Evolutionary conservation across 2,113 vertebrate species (phyloP).

Genomic region (Heterochromis multidens): DNA sequence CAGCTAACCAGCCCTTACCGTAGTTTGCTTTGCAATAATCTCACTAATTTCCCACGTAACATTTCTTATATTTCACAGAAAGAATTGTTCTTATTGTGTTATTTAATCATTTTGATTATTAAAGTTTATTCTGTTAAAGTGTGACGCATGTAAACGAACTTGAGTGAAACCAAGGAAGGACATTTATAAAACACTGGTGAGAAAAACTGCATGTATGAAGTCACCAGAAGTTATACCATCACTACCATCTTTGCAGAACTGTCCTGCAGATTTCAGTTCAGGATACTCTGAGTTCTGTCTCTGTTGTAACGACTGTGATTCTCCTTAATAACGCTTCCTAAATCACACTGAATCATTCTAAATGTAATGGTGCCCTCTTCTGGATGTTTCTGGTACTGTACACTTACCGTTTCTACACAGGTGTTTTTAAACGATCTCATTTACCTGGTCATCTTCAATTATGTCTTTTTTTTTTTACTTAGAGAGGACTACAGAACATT

Average conservation of each 20-base stretch:
- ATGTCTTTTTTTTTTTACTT: background rate
- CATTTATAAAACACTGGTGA: too few relatives aligned
- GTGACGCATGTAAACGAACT: too few relatives aligned
- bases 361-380: background rate
- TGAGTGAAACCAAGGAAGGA: too few relatives aligned
- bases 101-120: too few relatives aligned
- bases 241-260: background rate
- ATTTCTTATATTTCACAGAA: too few relatives aligned
- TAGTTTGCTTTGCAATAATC: too few relatives aligned
- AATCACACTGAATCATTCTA: background rate
- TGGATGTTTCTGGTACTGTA: background rate
- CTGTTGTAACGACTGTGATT: background rate
- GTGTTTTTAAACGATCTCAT: background rate
- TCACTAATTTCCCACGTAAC: too few relatives aligned
- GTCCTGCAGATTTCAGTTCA: background rate
- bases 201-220: too few relatives aligned
- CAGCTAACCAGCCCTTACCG: too few relatives aligned
- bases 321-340: background rate
- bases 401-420: too few relatives aligned
- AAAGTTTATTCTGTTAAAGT: too few relatives aligned
- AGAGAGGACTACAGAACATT: background rate
- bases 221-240: background rate
- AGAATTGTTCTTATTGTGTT: too few relatives aligned
- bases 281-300: background rate
- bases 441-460: background rate